Evolutionary conservation across 1,140 invertebrate species (phyloP).

Genomic region (Coptotermes formosanus): DNA sequence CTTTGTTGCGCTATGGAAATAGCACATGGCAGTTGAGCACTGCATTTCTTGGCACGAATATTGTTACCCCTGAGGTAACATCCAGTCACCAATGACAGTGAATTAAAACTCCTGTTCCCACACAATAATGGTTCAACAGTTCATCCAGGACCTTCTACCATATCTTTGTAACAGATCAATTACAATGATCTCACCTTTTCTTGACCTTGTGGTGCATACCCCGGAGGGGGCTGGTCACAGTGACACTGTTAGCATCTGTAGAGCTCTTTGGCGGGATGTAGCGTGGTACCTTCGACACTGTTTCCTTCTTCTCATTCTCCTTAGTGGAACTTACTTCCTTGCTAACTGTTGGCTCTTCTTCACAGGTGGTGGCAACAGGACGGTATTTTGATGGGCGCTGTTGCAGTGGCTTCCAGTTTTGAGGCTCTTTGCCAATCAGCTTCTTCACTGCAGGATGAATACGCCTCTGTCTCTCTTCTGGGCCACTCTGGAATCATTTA

Average conservation of each 20-base stretch:
- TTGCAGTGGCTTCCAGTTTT: not conserved
- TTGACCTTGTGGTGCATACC: constrained; percentile 44
- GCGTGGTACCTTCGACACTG: constrained; percentile 45
- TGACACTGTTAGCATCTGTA: not conserved
- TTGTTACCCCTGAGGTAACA: too few relatives aligned
- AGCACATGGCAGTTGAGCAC: too few relatives aligned
- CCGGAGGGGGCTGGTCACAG: constrained; percentile 38
- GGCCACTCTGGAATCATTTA: not conserved
- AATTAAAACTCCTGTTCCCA: too few relatives aligned
- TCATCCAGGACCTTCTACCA: too few relatives aligned
- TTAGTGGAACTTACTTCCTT: not conserved
- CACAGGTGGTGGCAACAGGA: not conserved
- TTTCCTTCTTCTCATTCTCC: not conserved
- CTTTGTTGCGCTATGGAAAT: too few relatives aligned
- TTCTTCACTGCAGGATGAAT: constrained; percentile 72
- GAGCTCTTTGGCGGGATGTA: constrained; percentile 46
- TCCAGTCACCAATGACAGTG: too few relatives aligned
- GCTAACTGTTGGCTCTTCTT: not conserved
- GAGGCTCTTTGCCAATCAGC: constrained; percentile 58
- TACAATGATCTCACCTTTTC: constrained; percentile 41
- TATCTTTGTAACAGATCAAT: not conserved
- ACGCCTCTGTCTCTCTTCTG: constrained; percentile 53
- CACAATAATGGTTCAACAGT: too few relatives aligned
- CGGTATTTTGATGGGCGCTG: constrained; percentile 16
- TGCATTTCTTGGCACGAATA: too few relatives aligned